phyloP scores from a whole-genome alignment of 2,113 vertebrate genomes.

The Craseonycteris thonglongyai region DNA sequence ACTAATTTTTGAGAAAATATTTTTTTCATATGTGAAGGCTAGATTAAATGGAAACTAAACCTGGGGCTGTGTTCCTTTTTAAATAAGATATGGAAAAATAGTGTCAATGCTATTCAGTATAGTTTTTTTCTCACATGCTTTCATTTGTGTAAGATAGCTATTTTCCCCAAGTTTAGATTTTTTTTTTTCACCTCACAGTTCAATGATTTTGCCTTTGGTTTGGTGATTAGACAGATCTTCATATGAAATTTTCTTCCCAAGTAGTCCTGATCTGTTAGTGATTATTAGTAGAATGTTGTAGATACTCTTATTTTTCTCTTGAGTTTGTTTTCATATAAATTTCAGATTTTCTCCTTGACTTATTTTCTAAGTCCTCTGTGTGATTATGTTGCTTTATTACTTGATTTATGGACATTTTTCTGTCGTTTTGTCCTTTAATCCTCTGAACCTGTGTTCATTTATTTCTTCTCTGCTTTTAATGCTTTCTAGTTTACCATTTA shows the following conservation, averaged over 20 bases:
- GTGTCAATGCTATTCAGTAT: not conserved
- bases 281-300: not conserved
- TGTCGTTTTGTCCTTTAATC: not conserved
- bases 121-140: not conserved
- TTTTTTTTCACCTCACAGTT: not conserved
- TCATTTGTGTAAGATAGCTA: not conserved
- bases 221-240: not conserved
- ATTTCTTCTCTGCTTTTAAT: too few species aligned
- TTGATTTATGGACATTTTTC: not conserved
- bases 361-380: not conserved
- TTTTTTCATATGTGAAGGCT: not conserved
- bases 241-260: not conserved
- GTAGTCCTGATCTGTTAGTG: not conserved
- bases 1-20: not conserved
- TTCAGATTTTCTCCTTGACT: not conserved
- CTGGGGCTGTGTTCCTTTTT: not conserved
- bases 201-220: conserved; percentile 12
- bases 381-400: not conserved
- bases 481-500: too few species aligned
- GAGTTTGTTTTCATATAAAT: not conserved
- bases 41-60: not conserved
- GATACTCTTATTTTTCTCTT: not conserved
- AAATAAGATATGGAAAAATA: not conserved
- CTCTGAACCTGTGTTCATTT: too few species aligned
- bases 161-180: not conserved